Conservation (phyloP, 2,888 invertebrate species). For the Tethea ocularis region DNA sequence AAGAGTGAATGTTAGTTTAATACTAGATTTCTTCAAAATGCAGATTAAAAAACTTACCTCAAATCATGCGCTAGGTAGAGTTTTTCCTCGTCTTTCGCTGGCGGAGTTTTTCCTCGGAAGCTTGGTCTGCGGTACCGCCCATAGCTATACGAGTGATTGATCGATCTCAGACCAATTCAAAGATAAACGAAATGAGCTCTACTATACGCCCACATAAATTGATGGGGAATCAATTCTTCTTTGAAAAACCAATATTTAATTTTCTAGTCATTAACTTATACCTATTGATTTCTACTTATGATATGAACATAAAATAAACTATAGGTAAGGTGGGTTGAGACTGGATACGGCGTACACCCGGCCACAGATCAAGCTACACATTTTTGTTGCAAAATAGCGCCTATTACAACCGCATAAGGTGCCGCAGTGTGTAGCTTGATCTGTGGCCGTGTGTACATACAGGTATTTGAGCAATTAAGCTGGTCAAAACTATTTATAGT, state of each 20-base stretch:
- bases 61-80: background rate
- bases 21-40: background rate
- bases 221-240: background rate
- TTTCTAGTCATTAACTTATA: background rate
- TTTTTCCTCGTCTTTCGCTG: background rate
- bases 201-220: background rate
- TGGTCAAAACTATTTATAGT: too few relatives aligned
- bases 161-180: slow-evolving; percentile 1
- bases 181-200: background rate
- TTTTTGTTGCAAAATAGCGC: too few relatives aligned
- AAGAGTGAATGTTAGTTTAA: too few relatives aligned
- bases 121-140: background rate
- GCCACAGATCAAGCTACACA: too few relatives aligned
- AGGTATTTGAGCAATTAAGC: too few relatives aligned
- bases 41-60: background rate
- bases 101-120: background rate
- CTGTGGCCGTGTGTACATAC: too few relatives aligned
- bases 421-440: too few relatives aligned
- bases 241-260: slow-evolving; percentile 1
- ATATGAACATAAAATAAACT: too few relatives aligned
- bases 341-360: too few relatives aligned
- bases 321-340: too few relatives aligned
- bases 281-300: too few relatives aligned
- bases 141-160: background rate
- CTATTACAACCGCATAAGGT: too few relatives aligned